Evolutionary conservation across 2,888 invertebrate species (phyloP), one percentile per base, ranked within the genome.

Genomic region (Schizotus pectinicornis): DNA sequence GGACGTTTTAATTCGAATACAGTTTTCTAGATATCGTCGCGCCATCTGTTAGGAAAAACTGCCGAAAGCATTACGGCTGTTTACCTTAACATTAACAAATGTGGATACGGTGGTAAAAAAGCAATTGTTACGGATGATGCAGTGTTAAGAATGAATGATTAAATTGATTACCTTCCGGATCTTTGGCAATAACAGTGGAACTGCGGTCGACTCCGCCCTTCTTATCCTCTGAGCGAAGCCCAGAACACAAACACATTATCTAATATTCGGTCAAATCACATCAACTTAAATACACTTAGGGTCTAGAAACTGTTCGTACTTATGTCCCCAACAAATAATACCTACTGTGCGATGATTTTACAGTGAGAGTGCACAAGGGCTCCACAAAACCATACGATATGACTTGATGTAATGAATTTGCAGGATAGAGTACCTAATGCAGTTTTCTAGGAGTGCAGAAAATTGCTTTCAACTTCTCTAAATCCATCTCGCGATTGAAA

Each of bases 171-270:
- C 91, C 94, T 86, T 94, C 94, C 74, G 92, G 91, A 77, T 94
- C 94, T 88, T 94, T 93, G 80, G 92, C 92, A 83, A 94, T 94
- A 80, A 94, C 94, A 79, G 94, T 94, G 82, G 93, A 92, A 81
- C 93, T 92, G 83, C 94, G 89, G 85, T 94, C 94, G 83, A 94
- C 94, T 78, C 91, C 91, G 83, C 91, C 91, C 84, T 93, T 93
- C 85, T 92, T 93, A 85, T 93, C 92, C 84, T 93, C 92, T 86
- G 90, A 79, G 77, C 77, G 77, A 69, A 69, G 78, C 77, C 79
- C 79, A 78, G 83, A 84, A 83, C 81, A 84, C 81, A 83, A 80
- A 83, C 77, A 81, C 79, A 83, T 82, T 75, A 76, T 74, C 74
- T 70, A 67, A 65, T 67, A 61, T 66, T 67, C 59, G 65, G 59